These are phyloP conservation scores for Myotis vivesi DNA, from an alignment of 2,797 vertebrate genomes.

Conservation along the genomic window DNA sequence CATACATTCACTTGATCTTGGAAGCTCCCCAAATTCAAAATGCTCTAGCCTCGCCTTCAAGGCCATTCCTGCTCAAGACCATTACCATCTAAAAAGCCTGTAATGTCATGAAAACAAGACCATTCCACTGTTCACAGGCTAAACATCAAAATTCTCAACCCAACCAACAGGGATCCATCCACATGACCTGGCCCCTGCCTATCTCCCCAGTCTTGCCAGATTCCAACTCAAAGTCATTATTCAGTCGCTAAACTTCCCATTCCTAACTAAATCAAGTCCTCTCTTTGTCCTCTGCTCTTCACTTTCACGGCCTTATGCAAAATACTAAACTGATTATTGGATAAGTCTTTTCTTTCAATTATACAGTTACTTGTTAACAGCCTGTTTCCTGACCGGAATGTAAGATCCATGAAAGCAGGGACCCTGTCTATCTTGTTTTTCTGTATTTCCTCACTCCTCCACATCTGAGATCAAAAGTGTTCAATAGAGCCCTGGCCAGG, in stretches of 20 bases:
- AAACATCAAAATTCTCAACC: conserved; percentile 56
- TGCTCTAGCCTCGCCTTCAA: not conserved
- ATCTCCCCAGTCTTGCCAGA: not conserved
- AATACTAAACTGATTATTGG: not conserved
- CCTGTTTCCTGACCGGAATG: not conserved
- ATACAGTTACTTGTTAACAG: not conserved
- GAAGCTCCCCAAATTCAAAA: conserved; percentile 44
- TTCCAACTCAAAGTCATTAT: not conserved
- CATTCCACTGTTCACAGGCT: not conserved
- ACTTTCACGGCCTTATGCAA: not conserved
- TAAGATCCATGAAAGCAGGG: not conserved
- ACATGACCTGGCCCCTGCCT: not conserved
- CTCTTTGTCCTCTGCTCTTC: not conserved
- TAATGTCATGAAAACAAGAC: conserved; percentile 6
- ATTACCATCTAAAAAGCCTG: conserved; percentile 20
- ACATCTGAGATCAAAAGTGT: not conserved
- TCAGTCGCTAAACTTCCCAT: conserved; percentile 1
- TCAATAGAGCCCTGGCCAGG: not conserved
- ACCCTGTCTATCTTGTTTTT: not conserved
- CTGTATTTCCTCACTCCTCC: not conserved
- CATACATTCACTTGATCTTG: conserved; percentile 22
- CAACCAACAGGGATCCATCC: not conserved
- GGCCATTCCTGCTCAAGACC: not conserved
- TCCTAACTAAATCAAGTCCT: conserved; percentile 30
- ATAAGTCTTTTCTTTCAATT: not conserved